Conservation (phyloP, 2,888 invertebrate genomes). For the Ectobius pallidus region DNA sequence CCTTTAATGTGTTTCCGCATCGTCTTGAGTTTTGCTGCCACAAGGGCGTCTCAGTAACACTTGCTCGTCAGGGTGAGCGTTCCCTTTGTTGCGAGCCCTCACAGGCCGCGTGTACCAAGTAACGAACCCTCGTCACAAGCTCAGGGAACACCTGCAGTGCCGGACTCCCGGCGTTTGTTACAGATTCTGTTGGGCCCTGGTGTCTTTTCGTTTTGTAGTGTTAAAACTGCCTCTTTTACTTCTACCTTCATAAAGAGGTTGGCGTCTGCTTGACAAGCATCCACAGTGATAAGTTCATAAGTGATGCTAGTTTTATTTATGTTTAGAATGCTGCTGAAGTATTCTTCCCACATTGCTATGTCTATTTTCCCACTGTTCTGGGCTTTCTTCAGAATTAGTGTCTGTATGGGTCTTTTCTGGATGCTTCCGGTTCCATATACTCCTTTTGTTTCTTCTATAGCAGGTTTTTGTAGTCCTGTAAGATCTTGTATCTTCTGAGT, state of each 20-base stretch:
- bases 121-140: too few relatives aligned
- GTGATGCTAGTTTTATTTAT: not conserved
- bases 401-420: not conserved
- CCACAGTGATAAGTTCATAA: not conserved
- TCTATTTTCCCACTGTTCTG: not conserved
- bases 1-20: not conserved
- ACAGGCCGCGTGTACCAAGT: too few relatives aligned
- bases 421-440: not conserved
- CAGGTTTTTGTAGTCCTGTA: not conserved
- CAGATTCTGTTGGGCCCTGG: not conserved
- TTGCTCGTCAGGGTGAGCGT: too few relatives aligned
- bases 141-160: too few relatives aligned
- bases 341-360: not conserved
- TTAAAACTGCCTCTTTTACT: not conserved
- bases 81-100: too few relatives aligned
- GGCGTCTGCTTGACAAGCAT: not conserved
- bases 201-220: not conserved
- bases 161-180: not conserved
- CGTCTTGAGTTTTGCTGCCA: too few relatives aligned
- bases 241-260: not conserved
- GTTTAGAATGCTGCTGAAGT: not conserved
- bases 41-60: too few relatives aligned
- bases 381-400: not conserved
- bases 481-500: not conserved
- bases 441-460: not conserved